A percentile compares a stretch with the other conserved stretches of the same genome.
Evolutionary conservation across 2,888 invertebrate species (phyloP).

Genomic region (Coenonympha glycerion): DNA sequence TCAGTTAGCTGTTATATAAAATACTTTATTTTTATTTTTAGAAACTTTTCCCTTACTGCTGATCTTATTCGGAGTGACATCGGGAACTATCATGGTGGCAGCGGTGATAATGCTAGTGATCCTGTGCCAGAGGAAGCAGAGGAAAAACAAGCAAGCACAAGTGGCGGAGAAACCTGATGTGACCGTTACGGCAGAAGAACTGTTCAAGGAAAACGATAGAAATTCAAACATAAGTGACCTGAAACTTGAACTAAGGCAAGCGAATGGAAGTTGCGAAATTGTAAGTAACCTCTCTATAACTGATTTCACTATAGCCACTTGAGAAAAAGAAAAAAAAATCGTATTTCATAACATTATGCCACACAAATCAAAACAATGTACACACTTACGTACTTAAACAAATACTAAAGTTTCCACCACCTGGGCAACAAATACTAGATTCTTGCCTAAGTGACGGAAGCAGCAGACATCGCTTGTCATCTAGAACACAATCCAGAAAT

Average conservation of each 20-base stretch:
- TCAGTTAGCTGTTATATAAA: neutral
- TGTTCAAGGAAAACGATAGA: constrained; percentile 86
- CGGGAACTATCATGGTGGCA: constrained; percentile 90
- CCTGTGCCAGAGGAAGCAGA: constrained; percentile 82
- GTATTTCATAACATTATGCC: neutral
- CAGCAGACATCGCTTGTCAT: too few relatives aligned
- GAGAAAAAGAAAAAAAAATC: neutral
- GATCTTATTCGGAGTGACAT: constrained; percentile 89
- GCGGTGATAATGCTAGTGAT: constrained; percentile 89
- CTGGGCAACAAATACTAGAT: too few relatives aligned
- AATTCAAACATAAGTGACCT: constrained; percentile 95
- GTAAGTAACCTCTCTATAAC: too few relatives aligned
- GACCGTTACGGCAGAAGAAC: constrained; percentile 64
- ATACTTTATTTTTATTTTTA: constrained; percentile 53
- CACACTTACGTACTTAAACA: too few relatives aligned
- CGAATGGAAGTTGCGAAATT: constrained; percentile 85
- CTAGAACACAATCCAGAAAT: too few relatives aligned
- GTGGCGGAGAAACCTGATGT: constrained; percentile 78
- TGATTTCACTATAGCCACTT: constrained; percentile 20
- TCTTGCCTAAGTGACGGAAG: too few relatives aligned
- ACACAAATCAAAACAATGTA: too few relatives aligned
- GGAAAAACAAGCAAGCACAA: constrained; percentile 71
- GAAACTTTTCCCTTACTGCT: constrained; percentile 86
- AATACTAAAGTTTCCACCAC: too few relatives aligned
- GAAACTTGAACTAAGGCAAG: constrained; percentile 90